Percentiles rank a stretch among this genome's conserved stretches.
Evolutionary conservation across 2,113 vertebrate genomes (phyloP).

Genomic region (Cinclus cinclus): DNA sequence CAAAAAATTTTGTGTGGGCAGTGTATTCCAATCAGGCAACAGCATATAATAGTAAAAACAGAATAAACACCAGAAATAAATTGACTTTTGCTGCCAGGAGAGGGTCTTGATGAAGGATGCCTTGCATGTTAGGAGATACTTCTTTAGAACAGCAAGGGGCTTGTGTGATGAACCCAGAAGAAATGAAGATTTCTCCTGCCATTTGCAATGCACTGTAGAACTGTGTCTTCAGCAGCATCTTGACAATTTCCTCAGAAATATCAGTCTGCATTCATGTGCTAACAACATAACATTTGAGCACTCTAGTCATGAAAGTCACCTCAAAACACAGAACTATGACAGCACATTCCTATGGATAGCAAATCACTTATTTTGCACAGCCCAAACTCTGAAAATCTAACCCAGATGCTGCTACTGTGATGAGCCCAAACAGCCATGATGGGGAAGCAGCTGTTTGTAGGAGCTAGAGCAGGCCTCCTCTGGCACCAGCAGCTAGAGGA

Average conservation of each 20-base stretch:
- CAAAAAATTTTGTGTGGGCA: not conserved
- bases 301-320: not conserved
- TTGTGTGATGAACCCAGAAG: not conserved
- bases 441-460: not conserved
- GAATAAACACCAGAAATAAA: not conserved
- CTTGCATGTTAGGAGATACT: not conserved
- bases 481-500: not conserved
- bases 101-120: not conserved
- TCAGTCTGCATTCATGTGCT: accelerated
- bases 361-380: not conserved
- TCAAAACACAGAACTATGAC: not conserved
- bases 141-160: not conserved
- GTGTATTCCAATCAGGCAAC: not conserved
- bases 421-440: not conserved
- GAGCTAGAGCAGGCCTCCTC: not conserved
- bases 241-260: not conserved
- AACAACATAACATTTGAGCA: not conserved
- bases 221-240: not conserved
- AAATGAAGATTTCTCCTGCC: not conserved
- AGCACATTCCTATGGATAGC: not conserved
- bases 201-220: not conserved
- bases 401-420: not conserved
- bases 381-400: not conserved
- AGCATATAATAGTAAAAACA: not conserved
- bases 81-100: not conserved